Percentiles rank a stretch among this genome's conserved stretches.
Evolutionary conservation across 1,140 invertebrate genomes (phyloP).

Genomic region (Aphidius gifuensis): DNA sequence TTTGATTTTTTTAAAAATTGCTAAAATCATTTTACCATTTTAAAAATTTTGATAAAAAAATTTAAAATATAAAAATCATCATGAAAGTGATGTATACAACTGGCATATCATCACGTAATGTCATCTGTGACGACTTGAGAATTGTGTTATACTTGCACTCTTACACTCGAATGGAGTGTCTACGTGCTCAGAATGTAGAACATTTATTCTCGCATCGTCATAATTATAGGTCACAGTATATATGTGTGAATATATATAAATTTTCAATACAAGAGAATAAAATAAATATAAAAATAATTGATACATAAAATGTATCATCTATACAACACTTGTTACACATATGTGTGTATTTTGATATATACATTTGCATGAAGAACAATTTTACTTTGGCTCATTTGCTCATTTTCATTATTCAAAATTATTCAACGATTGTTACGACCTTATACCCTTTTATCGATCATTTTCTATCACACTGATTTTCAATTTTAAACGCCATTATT

Average conservation of each 20-base stretch:
- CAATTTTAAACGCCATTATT: not conserved
- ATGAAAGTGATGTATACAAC: no score
- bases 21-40: no score
- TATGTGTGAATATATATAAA: not conserved
- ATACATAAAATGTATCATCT: not conserved
- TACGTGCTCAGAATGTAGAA: slow-evolving; percentile 31
- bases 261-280: not conserved
- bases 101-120: not conserved
- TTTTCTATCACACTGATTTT: not conserved
- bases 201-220: slow-evolving; percentile 23
- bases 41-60: no score
- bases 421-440: slow-evolving; percentile 19
- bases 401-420: slow-evolving; percentile 25
- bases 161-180: slow-evolving; percentile 37
- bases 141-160: slow-evolving; percentile 45
- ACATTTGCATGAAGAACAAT: slow-evolving; percentile 24
- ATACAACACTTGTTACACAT: no score
- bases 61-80: no score
- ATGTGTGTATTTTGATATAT: not conserved
- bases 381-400: slow-evolving; percentile 25
- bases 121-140: slow-evolving; percentile 32
- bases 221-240: not conserved
- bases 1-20: no score
- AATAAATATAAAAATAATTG: no score
- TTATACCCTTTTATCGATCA: not conserved